Base-by-base conservation (phyloP, 2,113 vertebrate genomes). In the Turdus rufiventris region DNA sequence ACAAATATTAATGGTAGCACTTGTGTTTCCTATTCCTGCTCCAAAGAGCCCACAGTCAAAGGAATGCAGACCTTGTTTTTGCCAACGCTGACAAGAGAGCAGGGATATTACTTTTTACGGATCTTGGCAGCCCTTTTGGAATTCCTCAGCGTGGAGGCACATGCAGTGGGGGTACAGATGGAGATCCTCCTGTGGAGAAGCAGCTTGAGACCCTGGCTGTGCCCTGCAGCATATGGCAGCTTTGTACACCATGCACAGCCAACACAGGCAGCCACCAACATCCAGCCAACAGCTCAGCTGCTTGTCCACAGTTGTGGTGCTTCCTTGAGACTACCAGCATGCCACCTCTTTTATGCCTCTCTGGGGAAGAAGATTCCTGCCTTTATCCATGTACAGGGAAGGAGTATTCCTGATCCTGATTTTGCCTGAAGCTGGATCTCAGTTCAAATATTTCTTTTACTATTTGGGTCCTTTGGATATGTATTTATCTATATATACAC, bases 51-150 rank as follows among this genome's bases (percentile, higher is more conserved):
- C 54, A 38, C 77, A 56, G 81, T 54, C 10, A 5, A 74, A 94
- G 91, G 72, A 93, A 97, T 42, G 25, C 94, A 88, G 94, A 88
- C 68, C 88, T 94, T 95, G 79, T 89, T 95, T 93, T 95, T 85
- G 85, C 91, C 93, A 85, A 63, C 2, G 0, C 71, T 94, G 89
- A 91, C 81, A 88, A 78, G 71, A 68, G 62, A 82, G 54, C 1
- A 0, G 71, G 56, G 63, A 93, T 96, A 80, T 85, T 88, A 45
- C 82, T 96, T 96, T 85, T 94, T 83, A 91, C 28, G 0, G 94
- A 93, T 80, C 85, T 88, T 96, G 94, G 94, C 91, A 94, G 78
- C 67, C 48, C 82, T 96, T 86, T 93, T 85, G 90, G 90, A 93
- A 91, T 96, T 95, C 94, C 90, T 93, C 85, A 51, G 63, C 0